Base-by-base conservation (phyloP, 2,113 vertebrate species). In the Cinclus cinclus region DNA sequence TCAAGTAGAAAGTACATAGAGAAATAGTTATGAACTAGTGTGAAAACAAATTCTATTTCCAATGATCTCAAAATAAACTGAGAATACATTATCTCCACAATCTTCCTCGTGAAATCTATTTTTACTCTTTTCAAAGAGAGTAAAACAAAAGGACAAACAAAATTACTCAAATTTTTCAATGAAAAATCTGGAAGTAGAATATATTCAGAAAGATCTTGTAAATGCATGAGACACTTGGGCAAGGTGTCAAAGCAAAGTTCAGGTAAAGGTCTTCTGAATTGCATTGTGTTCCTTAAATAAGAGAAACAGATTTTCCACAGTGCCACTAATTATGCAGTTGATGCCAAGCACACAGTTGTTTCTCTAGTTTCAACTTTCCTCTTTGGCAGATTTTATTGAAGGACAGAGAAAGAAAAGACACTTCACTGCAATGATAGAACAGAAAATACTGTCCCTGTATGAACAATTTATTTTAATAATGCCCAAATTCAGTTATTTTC, bases 31-130 rank as follows among this genome's bases (percentile, higher is more conserved):
- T 41, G 7, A 85, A 52, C 55, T 87, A 67, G 10, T 35, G 30
- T 68, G 47, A 92, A 49, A 96, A 71, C 9, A 92, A 84, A 67
- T 79, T 79, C 30, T 63, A 3, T 71, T 87, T 90, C 49, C 59
- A 58, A 76, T 67, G 11, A 28, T 73, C 46, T 95, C 49, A 94
- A 90, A 95, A 94, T 82, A 73, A 89, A 74, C 39, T 76, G 20
- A 19, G 85, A 87, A 79, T 44, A 49, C 0, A 0, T 89, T 75
- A 52, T 76, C 62, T 76, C 37, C 42, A 33, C 19, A 65, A 68
- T 35, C 24, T 90, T 83, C 52, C 70, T 46, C 73, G 37, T 60
- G 31, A 83, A 44, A 73, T 67, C 33, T 74, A 64, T 77, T 88
- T 89, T 84, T 53, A 76, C 10, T 42, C 31, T 37, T 87, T 84